phyloP scores from a whole-genome alignment of 2,113 vertebrate genomes.

The Barnardius zonarius region DNA sequence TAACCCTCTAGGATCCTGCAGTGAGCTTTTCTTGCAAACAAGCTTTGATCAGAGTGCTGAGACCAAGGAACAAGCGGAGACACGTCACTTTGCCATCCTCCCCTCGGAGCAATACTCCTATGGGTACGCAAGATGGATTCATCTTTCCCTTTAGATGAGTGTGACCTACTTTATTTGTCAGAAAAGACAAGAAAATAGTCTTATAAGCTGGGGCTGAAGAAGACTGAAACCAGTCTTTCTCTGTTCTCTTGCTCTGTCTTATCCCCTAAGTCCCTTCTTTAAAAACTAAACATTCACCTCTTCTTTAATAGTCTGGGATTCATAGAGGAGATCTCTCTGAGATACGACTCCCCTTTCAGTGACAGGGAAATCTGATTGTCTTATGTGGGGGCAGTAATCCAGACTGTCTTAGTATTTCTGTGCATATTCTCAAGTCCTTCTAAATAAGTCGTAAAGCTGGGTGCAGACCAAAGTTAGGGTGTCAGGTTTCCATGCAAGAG shows the following conservation, averaged over 20 bases:
- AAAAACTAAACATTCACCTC: not conserved
- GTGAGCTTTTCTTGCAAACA: slow-evolving; percentile 99
- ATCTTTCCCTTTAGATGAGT: not conserved
- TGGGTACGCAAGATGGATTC: slow-evolving; percentile 77
- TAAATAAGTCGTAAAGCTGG: not conserved
- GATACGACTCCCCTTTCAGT: not conserved
- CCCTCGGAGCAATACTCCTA: slow-evolving; percentile 96
- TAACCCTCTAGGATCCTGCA: slow-evolving; percentile 84
- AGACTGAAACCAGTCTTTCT: not conserved
- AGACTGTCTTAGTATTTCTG: not conserved
- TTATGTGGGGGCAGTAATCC: not conserved
- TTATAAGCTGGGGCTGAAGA: not conserved
- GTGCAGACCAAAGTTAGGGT: not conserved
- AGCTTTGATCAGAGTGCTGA: slow-evolving; percentile 93
- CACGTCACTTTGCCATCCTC: slow-evolving; percentile 96
- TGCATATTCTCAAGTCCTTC: not conserved
- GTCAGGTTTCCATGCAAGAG: not conserved
- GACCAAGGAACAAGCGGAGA: slow-evolving; percentile 93
- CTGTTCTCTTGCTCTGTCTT: not conserved
- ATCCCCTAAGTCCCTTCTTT: not conserved
- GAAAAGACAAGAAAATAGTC: not conserved
- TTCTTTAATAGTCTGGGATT: not conserved
- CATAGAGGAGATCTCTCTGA: not conserved
- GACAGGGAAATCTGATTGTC: not conserved
- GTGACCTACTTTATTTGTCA: not conserved